Base-by-base conservation (phyloP, 2,797 vertebrate species). In the Hybognathus amarus region DNA sequence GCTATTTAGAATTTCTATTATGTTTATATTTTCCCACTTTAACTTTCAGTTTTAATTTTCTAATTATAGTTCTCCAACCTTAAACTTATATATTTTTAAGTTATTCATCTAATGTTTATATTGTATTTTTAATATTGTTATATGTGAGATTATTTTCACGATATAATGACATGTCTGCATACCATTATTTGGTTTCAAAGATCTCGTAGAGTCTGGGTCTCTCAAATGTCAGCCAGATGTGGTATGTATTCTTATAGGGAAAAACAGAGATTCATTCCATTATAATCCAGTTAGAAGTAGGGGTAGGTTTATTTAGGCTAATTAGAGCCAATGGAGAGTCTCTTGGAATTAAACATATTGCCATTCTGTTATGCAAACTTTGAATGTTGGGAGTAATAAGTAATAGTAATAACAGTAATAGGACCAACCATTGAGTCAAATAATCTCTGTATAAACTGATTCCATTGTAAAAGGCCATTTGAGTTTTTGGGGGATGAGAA, bases 401-500 rank as follows among this genome's bases (percentile, higher is more conserved):
- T 47, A 47, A 47, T 47, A 47, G 45, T 47, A 47, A 47, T 1
- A 15, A 5, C 59, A 63, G 13, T 36, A 36, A n/a, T 64, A 73
- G 50, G 30, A 36, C 27, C 63, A 27, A 38, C 0, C 7, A 6
- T n/a, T 40, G 56, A 81, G 2, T 33, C 42, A 81, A 63, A 10
- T 64, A 33, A 70, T 78, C 42, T 42, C 77, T 12, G 20, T 38
- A 33, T 64, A 77, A 27, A 54, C 68, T 38, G 42, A 76, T 73
- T 79, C 27, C 18, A 61, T 79, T 50, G 47, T 71, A 36, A 27
- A 56, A 67, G 12, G 18, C 30, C 17, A 56, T 79, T 66, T 59
- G 15, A 81, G 33, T 71, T 52, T 87, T 40, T 73, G 66, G 70
- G 52, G 13, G 33, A 22, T 67, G 38, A 68, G 45, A 82, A 77